Evolutionary conservation across 2,888 invertebrate species (phyloP).

Genomic region (Hermodice carunculata): DNA sequence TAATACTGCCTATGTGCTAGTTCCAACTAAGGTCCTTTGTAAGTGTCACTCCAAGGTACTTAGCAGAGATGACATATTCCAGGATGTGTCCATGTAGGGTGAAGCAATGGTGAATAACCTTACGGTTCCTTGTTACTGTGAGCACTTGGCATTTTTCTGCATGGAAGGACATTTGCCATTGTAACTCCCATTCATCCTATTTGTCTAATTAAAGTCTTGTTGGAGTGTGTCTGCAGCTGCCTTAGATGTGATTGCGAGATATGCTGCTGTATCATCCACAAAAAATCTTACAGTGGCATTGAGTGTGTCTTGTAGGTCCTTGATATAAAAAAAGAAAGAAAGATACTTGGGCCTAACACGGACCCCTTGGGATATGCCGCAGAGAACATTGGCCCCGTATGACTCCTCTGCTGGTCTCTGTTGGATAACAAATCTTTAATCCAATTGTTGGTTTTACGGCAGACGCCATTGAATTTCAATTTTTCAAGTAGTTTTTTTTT

Average conservation of each 20-base stretch:
- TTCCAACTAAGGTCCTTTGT: too few species aligned
- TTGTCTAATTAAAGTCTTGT: not conserved
- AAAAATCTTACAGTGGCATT: not conserved
- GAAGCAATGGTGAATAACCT: too few species aligned
- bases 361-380: not conserved
- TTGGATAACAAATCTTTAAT: not conserved
- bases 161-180: not conserved
- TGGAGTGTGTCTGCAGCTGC: not conserved
- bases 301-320: not conserved
- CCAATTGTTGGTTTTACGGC: not conserved
- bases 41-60: too few species aligned
- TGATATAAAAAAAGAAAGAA: not conserved
- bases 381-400: not conserved
- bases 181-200: not conserved
- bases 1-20: too few species aligned
- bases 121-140: too few species aligned
- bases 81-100: too few species aligned
- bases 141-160: not conserved
- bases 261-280: not conserved
- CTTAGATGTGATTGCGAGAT: not conserved
- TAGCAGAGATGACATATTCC: too few species aligned
- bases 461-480: not conserved
- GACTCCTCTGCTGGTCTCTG: not conserved
- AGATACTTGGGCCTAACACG: not conserved
- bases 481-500: not conserved